Conservation (phyloP, 2,113 vertebrate species). For the Phainopepla nitens region DNA sequence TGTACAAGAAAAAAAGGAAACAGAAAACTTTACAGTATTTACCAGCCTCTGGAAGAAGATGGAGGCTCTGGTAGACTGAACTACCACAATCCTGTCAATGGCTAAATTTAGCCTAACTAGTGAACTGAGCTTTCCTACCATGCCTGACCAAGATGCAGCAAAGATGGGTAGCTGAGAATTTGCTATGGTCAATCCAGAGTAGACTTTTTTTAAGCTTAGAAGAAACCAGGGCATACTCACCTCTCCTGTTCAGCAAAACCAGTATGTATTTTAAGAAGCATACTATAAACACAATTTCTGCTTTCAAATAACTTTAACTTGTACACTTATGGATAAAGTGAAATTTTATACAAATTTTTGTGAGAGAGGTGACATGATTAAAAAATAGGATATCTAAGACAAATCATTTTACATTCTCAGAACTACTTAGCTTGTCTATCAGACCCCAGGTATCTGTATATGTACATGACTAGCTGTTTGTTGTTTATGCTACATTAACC, state of each 20-base stretch:
- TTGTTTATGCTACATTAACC: neutral
- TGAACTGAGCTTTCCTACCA: neutral
- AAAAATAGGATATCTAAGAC: neutral
- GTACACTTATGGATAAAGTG: neutral
- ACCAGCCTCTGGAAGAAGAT: neutral
- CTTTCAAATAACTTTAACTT: neutral
- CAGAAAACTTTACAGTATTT: neutral
- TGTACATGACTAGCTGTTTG: neutral
- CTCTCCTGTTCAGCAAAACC: neutral
- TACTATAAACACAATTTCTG: neutral
- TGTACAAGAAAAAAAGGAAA: neutral
- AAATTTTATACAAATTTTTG: neutral
- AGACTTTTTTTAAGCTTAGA: neutral
- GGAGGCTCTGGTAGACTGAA: neutral
- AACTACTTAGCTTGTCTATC: neutral
- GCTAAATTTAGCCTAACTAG: neutral
- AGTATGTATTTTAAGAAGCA: neutral
- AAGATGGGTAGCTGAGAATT: neutral
- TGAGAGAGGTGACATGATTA: neutral
- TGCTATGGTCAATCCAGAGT: neutral
- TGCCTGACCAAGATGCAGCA: neutral
- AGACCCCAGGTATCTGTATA: neutral
- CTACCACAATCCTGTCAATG: neutral
- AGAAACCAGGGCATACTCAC: neutral
- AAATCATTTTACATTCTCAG: neutral